Evolutionary conservation across 2,113 vertebrate genomes (phyloP).

Genomic region (Brachypodius melanocephalos): DNA sequence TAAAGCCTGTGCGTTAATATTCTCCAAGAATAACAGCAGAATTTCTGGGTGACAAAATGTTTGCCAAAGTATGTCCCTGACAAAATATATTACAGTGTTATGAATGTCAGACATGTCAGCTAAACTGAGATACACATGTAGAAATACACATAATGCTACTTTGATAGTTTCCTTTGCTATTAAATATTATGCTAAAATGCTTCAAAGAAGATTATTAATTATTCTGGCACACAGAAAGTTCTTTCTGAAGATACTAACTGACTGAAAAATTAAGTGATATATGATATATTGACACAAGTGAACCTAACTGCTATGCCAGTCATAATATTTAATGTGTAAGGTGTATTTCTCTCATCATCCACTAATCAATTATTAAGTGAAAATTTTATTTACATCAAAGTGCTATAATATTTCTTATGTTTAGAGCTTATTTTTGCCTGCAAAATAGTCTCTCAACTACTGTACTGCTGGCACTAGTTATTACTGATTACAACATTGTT

Average conservation of each 20-base stretch:
- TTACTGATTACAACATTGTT: slow-evolving; percentile 6
- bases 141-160: background rate
- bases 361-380: slow-evolving; percentile 48
- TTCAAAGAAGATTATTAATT: background rate
- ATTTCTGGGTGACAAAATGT: slow-evolving; percentile 30
- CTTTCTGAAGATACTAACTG: background rate
- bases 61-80: slow-evolving; percentile 27
- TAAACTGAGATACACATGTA: background rate
- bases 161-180: background rate
- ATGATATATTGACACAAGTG: background rate
- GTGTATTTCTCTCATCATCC: background rate
- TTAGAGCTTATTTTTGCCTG: slow-evolving; percentile 12
- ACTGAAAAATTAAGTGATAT: background rate
- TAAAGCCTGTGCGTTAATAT: slow-evolving; percentile 63
- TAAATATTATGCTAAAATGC: background rate
- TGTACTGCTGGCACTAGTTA: background rate
- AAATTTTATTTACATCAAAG: slow-evolving; percentile 41
- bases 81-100: background rate
- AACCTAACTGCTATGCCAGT: background rate
- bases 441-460: background rate
- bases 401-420: background rate
- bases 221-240: background rate
- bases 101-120: background rate
- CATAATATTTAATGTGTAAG: background rate
- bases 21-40: slow-evolving; percentile 30